Base-by-base conservation (phyloP, 2,797 vertebrate genomes). In the Smutsia gigantea region DNA sequence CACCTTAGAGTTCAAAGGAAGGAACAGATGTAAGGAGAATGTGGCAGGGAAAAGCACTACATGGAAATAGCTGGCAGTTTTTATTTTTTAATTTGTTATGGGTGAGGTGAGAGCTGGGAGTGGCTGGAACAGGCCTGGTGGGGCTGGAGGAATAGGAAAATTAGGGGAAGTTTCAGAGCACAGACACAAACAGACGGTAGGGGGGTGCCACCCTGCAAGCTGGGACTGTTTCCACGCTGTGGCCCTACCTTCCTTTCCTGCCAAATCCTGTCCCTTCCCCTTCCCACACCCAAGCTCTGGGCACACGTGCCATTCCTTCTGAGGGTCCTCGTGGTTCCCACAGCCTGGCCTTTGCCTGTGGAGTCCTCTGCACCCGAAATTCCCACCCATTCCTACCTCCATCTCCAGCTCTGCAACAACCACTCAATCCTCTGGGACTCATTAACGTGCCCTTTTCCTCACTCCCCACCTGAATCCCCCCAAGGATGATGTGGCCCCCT, bases 401-500 rank as follows among this genome's bases (percentile, higher is more conserved):
- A 39, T 14, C 55, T 75, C 63, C 37, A 79, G 31, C 72, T 91
- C 75, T 87, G 71, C 46, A 66, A 78, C 66, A 78, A 10, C 27
- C 51, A 29, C 74, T 12, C 21, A 53, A 1, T 25, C 11, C 39
- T 55, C 68, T 5, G n/a, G 59, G 71, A 51, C 77, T 59, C 49
- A 69, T n/a, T 51, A 42, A 5, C 0, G 0, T 2, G 31, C 14
- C 18, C 14, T 68, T 37, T 55, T 49, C 59, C 55, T 11, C 53
- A 53, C 8, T 46, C 34, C 13, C 19, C 19, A 57, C 53, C 66
- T 23, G 17, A 46, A 37, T 19, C 9, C 53, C 34, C 42, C 3
- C 6, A 9, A 3, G 46, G 46, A 0, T 23, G 23, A 37, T 1
- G 37, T 15, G 37, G 42, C 1, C 4, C 4, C 7, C 6, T 21